Base-by-base conservation (phyloP, 2,797 vertebrate genomes). In the Delichon dasypus region DNA sequence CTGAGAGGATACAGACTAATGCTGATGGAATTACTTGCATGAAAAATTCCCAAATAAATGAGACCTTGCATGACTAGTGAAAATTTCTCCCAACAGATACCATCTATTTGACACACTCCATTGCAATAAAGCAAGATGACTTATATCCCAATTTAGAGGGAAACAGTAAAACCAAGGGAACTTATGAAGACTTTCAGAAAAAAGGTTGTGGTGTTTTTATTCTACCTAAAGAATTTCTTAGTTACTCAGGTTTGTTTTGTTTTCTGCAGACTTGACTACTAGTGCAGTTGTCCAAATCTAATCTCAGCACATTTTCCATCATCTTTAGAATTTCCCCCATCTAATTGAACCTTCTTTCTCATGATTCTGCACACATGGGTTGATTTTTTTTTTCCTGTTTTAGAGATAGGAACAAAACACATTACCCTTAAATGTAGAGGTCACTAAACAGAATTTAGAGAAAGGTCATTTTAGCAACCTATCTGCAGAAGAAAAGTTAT, bases 361-460 rank as follows among this genome's bases (percentile, higher is more conserved):
- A 38, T 34, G n/a, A 65, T 34, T 85, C 64, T 61, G 67, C 13
- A 65, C 27, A 57, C 16, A 40, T 19, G 16, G 32, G 32, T 88
- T 36, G 19, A 10, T 16, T 86, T 70, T 51, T 65, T 62, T 62
- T 60, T 34, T 3, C 6, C 42, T 25, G 7, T 34, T 92, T 65
- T 73, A 82, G 3, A 7, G 66, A 60, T 16, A 70, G 54, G 23
- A 86, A 89, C 25, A 88, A 88, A 95, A 44, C 4, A 30, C 53
- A 73, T 73, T 81, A 70, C 11, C 16, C 26, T 82, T 82, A 93
- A 82, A 94, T 21, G 30, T 2, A 84, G 67, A 62, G 53, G 45
- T 87, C 64, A 76, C 64, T 61, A 93, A 96, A 93, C 7, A 79
- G 60, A 76, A 88, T 91, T 94, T 62, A 91, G 50, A 23, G 20